phyloP scores from a whole-genome alignment of 2,797 vertebrate genomes.

The Salarias fasciatus region DNA sequence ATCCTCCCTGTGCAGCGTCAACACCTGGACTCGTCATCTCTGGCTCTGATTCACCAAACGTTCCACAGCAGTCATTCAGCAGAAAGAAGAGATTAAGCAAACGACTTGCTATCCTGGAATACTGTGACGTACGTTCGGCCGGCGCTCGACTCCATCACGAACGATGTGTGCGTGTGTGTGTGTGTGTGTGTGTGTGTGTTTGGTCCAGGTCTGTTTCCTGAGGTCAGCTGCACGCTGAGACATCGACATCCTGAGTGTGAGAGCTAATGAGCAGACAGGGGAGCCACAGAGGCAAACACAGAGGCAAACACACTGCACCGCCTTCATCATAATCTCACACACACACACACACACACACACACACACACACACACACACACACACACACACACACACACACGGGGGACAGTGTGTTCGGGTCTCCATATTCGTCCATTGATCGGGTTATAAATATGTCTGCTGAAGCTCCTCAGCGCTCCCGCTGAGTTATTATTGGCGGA shows the following conservation, averaged over 20 bases:
- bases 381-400: neutral
- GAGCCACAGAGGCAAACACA: slow-evolving; percentile 17
- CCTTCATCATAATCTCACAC: no score
- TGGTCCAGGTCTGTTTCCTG: slow-evolving; percentile 3
- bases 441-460: slow-evolving; percentile 42
- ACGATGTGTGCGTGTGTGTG: no score
- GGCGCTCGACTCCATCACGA: no score
- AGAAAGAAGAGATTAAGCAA: no score
- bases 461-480: slow-evolving; percentile 27
- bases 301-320: no score
- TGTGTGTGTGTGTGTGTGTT: no score
- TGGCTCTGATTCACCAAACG: no score
- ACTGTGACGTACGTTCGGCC: no score
- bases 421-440: slow-evolving; percentile 44
- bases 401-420: slow-evolving; percentile 1
- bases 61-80: no score
- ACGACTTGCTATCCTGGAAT: no score
- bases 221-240: slow-evolving; percentile 31
- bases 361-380: neutral
- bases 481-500: slow-evolving; percentile 50
- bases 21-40: no score
- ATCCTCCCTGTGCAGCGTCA: no score
- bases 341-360: neutral
- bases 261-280: slow-evolving; percentile 31
- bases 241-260: slow-evolving; percentile 18